Conservation (phyloP, 1,140 invertebrate species). For the Calephelis nemesis region DNA sequence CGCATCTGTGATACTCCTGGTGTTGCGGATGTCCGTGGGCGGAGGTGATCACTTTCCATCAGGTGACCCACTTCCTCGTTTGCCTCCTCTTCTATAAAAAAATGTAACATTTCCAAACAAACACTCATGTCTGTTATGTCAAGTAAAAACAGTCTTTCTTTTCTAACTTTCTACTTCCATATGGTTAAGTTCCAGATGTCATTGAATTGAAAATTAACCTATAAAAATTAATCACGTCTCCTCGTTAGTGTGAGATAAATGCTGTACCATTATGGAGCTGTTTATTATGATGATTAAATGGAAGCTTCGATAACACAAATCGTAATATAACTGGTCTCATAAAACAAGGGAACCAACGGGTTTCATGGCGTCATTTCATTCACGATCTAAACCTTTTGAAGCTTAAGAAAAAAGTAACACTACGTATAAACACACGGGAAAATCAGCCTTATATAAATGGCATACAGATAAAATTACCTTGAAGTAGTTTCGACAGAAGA, state of each 20-base stretch:
- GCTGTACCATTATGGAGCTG: neutral
- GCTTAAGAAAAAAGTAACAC: neutral
- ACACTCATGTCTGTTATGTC: too few relatives aligned
- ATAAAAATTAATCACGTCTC: neutral
- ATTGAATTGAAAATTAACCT: too few relatives aligned
- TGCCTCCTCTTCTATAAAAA: too few relatives aligned
- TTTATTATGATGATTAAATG: slow-evolving; percentile 3
- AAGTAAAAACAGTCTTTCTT: too few relatives aligned
- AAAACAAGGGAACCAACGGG: slow-evolving; percentile 7
- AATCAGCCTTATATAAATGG: neutral
- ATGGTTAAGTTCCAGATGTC: too few relatives aligned
- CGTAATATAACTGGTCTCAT: neutral
- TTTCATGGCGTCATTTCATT: slow-evolving; percentile 2
- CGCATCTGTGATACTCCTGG: too few relatives aligned
- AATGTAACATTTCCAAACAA: too few relatives aligned
- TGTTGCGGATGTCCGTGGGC: too few relatives aligned
- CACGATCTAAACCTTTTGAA: neutral
- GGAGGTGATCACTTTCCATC: too few relatives aligned
- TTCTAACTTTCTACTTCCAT: too few relatives aligned
- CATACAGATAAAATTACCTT: neutral
- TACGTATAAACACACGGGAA: neutral
- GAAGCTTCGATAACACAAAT: slow-evolving; percentile 4
- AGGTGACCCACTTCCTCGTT: too few relatives aligned
- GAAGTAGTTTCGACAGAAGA: neutral
- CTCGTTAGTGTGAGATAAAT: neutral